A percentile compares a stretch with the other conserved stretches of the same genome.
These are phyloP conservation scores for Eristalis pertinax DNA, from an alignment of 2,888 invertebrate genomes.

Conservation along the genomic window DNA sequence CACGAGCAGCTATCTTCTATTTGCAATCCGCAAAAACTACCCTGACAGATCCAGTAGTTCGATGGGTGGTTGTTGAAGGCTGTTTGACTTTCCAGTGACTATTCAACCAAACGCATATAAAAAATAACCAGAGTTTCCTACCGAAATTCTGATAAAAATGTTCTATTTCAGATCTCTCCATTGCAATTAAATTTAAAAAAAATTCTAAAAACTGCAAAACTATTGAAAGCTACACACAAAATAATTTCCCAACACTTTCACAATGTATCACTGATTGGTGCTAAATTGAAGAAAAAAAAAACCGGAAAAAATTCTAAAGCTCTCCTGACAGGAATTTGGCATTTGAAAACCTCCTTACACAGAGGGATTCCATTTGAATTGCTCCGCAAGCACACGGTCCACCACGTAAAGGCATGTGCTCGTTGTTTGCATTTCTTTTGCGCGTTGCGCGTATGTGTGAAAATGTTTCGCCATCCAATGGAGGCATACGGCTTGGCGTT, in stretches of 20 bases:
- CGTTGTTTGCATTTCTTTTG: constrained; percentile 24
- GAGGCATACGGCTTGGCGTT: not conserved
- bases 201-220: no score
- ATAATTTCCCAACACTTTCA: not conserved
- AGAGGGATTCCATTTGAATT: constrained; percentile 28
- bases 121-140: no score
- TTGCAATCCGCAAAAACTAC: no score
- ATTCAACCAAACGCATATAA: no score
- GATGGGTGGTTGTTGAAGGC: no score
- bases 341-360: constrained; percentile 34
- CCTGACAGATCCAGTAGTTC: no score
- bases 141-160: no score
- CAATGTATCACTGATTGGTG: not conserved
- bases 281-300: not conserved
- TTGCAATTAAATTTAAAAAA: no score
- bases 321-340: constrained; percentile 33
- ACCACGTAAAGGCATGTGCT: not conserved
- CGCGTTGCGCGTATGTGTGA: not conserved
- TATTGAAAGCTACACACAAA: not conserved
- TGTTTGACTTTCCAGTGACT: no score
- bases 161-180: no score
- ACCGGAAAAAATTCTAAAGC: constrained; percentile 13
- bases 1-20: no score
- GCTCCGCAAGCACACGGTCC: constrained; percentile 3
- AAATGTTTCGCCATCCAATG: not conserved